Percentiles rank a stretch among this genome's conserved stretches.
These are phyloP conservation scores for Hirudo medicinalis DNA, from an alignment of 1,140 invertebrate species.

Conservation along the genomic window DNA sequence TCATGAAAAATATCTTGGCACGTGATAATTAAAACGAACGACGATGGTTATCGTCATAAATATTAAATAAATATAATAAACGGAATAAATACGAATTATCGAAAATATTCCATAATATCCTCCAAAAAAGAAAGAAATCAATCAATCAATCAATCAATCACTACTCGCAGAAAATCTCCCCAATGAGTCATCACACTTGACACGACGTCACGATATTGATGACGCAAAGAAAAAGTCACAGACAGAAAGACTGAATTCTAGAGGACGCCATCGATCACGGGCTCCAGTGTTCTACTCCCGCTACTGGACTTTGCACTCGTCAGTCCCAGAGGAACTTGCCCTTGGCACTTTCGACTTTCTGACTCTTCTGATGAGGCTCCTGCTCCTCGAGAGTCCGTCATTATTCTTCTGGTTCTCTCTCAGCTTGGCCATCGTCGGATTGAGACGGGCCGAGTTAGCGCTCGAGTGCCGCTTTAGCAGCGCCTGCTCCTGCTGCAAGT, in stretches of 20 bases:
- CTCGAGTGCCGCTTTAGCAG: conserved; percentile 11
- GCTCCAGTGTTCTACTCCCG: background rate
- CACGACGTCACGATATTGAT: too few relatives aligned
- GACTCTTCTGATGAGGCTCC: conserved; percentile 11
- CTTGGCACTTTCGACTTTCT: conserved; percentile 15
- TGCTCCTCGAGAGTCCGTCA: background rate
- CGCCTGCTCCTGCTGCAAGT: background rate
- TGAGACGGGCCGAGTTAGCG: conserved; percentile 13
- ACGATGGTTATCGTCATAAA: too few relatives aligned
- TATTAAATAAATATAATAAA: too few relatives aligned
- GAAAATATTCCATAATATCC: too few relatives aligned
- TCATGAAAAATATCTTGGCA: too few relatives aligned
- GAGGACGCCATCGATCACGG: background rate
- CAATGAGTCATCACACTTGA: background rate
- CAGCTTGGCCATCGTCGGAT: background rate
- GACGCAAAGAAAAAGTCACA: too few relatives aligned
- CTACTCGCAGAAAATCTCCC: background rate
- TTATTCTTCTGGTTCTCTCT: conserved; percentile 9
- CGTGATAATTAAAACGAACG: too few relatives aligned
- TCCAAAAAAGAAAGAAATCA: too few relatives aligned
- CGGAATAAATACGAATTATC: too few relatives aligned
- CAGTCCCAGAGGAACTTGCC: background rate
- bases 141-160: too few relatives aligned
- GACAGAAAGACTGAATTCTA: background rate
- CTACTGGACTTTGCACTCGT: conserved; percentile 11